Percentiles rank a stretch among this genome's conserved stretches.
Evolutionary conservation across 1,140 invertebrate genomes (phyloP).

Genomic region (Augochlora pura): DNA sequence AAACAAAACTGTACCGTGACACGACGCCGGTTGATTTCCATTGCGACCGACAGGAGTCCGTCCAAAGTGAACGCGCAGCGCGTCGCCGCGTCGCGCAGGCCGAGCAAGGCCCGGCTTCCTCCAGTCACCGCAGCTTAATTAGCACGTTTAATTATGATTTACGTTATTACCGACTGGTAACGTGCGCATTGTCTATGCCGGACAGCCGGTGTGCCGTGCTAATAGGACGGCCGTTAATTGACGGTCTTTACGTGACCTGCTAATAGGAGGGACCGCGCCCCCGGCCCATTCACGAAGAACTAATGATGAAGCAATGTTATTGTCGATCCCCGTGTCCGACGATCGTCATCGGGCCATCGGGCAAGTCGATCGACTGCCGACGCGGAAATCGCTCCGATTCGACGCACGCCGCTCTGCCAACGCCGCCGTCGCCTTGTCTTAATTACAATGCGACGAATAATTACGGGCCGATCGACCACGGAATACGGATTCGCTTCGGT

Average conservation of each 20-base stretch:
- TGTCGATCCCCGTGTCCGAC: neutral
- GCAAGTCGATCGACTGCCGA: too few relatives aligned
- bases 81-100: too few relatives aligned
- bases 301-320: neutral
- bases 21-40: too few relatives aligned
- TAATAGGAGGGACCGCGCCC: neutral
- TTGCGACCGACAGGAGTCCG: too few relatives aligned
- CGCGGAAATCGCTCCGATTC: slow-evolving; percentile 1
- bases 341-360: neutral
- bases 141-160: slow-evolving; percentile 46
- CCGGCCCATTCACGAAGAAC: neutral
- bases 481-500: neutral
- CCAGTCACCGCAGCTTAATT: slow-evolving; percentile 19
- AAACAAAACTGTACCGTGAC: too few relatives aligned
- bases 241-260: slow-evolving; percentile 19
- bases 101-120: neutral
- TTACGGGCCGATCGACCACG: neutral
- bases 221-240: slow-evolving; percentile 38
- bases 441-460: slow-evolving; percentile 22
- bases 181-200: slow-evolving; percentile 16
- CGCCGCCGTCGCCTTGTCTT: neutral
- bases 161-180: slow-evolving; percentile 40
- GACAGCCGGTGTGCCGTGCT: neutral
- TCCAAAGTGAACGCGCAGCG: neutral
- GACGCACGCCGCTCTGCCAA: neutral